Evolutionary conservation across 92 coral and sea anemone genomes (phyloP).

Genomic region (Bergia puertoricense): DNA sequence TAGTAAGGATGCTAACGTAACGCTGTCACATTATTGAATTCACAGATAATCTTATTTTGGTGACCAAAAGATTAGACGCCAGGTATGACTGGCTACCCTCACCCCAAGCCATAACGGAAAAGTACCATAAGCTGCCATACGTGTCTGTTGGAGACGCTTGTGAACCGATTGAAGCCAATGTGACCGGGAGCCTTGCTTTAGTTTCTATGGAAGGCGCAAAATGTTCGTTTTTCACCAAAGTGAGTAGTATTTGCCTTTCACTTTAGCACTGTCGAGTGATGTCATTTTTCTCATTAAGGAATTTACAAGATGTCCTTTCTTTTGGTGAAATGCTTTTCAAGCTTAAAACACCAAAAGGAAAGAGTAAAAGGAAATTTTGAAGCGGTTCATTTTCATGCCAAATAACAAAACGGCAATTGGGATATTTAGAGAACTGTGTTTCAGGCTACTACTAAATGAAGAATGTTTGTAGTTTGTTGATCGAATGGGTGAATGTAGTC

Average conservation of each 20-base stretch:
- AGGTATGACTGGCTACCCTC: constrained; percentile 95
- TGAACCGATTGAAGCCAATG: constrained; percentile 31
- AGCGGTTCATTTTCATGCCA: too few relatives aligned
- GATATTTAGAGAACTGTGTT: too few relatives aligned
- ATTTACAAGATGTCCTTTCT: not conserved
- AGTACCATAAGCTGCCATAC: constrained; percentile 55
- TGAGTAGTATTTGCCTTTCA: not conserved
- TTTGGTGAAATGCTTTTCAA: not conserved
- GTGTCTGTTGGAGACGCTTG: constrained; percentile 77
- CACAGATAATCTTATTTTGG: constrained; percentile 63
- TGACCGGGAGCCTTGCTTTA: constrained; percentile 72
- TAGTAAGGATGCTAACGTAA: not conserved
- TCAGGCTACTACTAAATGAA: too few relatives aligned
- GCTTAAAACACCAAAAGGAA: too few relatives aligned
- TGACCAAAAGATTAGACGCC: constrained; percentile 85
- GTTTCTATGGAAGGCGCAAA: constrained; percentile 63
- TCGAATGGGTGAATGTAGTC: too few relatives aligned
- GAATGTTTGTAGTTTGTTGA: too few relatives aligned
- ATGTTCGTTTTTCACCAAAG: constrained; percentile 89
- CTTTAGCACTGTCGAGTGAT: not conserved
- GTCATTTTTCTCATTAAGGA: not conserved
- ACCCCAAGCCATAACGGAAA: constrained; percentile 59
- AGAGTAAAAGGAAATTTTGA: too few relatives aligned
- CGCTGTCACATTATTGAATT: not conserved
- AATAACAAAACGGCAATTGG: too few relatives aligned